These are phyloP conservation scores for Gambusia yucatana DNA, from an alignment of 2,797 vertebrate genomes.

Conservation along the genomic window DNA sequence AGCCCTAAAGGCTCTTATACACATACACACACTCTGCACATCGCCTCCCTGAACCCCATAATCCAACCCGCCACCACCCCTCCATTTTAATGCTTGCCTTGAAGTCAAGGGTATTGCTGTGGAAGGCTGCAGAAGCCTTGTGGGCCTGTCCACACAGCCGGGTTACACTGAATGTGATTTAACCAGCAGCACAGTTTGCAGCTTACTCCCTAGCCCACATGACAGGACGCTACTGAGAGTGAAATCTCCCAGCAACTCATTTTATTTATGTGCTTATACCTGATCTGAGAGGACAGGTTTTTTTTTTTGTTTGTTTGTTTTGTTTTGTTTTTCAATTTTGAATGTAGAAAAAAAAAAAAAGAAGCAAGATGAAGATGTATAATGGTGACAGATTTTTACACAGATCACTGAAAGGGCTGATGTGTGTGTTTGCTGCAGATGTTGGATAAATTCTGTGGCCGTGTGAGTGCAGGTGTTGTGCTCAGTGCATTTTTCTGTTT, in stretches of 20 bases:
- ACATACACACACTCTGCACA: slow-evolving; percentile 36
- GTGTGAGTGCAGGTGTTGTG: slow-evolving; percentile 19
- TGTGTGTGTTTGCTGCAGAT: neutral
- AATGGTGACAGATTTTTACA: neutral
- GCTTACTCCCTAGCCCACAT: slow-evolving; percentile 65
- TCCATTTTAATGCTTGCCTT: slow-evolving; percentile 79
- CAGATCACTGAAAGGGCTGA: slow-evolving; percentile 8
- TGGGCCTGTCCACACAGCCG: slow-evolving; percentile 69
- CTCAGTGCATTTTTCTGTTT: slow-evolving; percentile 24
- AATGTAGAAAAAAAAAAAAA: slow-evolving; percentile 5
- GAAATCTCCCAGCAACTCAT: slow-evolving; percentile 54
- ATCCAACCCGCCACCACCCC: slow-evolving; percentile 63
- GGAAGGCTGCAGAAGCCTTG: slow-evolving; percentile 63
- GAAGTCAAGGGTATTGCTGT: slow-evolving; percentile 72
- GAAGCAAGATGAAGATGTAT: neutral
- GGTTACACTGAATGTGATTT: slow-evolving; percentile 63
- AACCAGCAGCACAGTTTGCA: slow-evolving; percentile 68
- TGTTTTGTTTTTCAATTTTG: neutral
- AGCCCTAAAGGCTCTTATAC: slow-evolving; percentile 47
- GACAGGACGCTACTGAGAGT: slow-evolving; percentile 60
- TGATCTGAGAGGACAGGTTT: neutral
- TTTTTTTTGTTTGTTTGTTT: neutral
- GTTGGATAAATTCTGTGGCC: neutral
- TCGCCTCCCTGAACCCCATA: slow-evolving; percentile 59
- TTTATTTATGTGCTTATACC: slow-evolving; percentile 12